These are phyloP conservation scores for Vidua chalybeata DNA, from an alignment of 2,113 vertebrate species.

Conservation along the genomic window DNA sequence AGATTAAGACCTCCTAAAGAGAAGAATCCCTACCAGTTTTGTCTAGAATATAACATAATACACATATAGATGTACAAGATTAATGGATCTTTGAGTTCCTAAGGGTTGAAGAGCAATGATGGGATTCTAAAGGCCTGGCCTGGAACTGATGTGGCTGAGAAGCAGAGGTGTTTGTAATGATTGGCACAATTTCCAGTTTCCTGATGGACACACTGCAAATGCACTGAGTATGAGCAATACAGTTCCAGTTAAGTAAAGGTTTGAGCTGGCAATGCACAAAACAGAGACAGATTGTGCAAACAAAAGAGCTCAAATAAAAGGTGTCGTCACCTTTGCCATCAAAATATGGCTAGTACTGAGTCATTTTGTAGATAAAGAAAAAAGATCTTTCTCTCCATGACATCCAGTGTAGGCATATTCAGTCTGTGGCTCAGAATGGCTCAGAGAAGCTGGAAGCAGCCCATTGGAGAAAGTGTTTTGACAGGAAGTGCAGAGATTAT, in stretches of 20 bases:
- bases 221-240: not conserved
- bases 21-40: not conserved
- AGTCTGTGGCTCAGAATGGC: accelerated
- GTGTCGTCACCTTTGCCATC: not conserved
- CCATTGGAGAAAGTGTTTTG: not conserved
- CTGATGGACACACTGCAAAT: not conserved
- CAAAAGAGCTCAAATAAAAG: not conserved
- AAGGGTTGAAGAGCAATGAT: not conserved
- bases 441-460: not conserved
- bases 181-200: not conserved
- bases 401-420: not conserved
- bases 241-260: not conserved
- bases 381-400: not conserved
- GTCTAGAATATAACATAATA: not conserved
- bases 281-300: not conserved
- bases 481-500: not conserved
- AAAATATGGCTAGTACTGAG: not conserved
- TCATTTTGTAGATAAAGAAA: not conserved
- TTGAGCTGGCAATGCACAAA: not conserved
- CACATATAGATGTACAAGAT: not conserved
- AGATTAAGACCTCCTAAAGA: not conserved
- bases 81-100: not conserved
- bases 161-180: not conserved
- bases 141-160: not conserved
- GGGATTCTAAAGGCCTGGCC: not conserved